These are phyloP conservation scores for Syngnathus acus DNA, from an alignment of 2,797 vertebrate genomes.

Conservation along the genomic window DNA sequence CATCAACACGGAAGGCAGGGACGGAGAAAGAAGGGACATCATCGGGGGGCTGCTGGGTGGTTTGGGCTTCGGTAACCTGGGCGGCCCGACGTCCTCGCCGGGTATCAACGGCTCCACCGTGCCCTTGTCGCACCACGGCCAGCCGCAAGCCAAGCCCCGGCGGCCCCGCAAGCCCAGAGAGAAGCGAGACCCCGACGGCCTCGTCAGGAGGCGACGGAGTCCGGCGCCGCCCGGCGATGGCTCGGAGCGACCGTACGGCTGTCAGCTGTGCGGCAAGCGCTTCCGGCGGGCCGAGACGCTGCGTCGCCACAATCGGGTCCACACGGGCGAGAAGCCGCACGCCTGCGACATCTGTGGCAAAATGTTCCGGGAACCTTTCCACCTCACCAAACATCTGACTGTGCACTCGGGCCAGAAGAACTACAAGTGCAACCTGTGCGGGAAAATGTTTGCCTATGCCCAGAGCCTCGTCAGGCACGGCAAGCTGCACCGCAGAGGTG, in stretches of 20 bases:
- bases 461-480: slow-evolving; percentile 89
- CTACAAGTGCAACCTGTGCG: slow-evolving; percentile 88
- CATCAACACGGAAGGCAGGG: slow-evolving; percentile 62
- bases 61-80: slow-evolving; percentile 70
- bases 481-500: slow-evolving; percentile 78
- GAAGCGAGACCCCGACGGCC: slow-evolving; percentile 55
- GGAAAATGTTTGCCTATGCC: slow-evolving; percentile 89
- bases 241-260: slow-evolving; percentile 69
- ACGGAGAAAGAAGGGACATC: slow-evolving; percentile 73
- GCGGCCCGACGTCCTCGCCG: slow-evolving; percentile 64
- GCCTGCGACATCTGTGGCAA: slow-evolving; percentile 87
- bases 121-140: slow-evolving; percentile 67
- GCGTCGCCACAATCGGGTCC: slow-evolving; percentile 85
- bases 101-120: slow-evolving; percentile 69
- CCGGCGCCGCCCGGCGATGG: slow-evolving; percentile 62
- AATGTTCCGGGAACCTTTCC: slow-evolving; percentile 88
- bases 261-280: slow-evolving; percentile 78
- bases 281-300: slow-evolving; percentile 86
- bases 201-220: slow-evolving; percentile 60
- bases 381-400: slow-evolving; percentile 90
- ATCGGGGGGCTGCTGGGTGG: slow-evolving; percentile 75
- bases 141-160: slow-evolving; percentile 57
- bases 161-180: slow-evolving; percentile 69
- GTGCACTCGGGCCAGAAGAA: slow-evolving; percentile 90
- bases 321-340: slow-evolving; percentile 90